Evolutionary conservation across 2,797 vertebrate species (phyloP).

Genomic region (Lagodon rhomboides): DNA sequence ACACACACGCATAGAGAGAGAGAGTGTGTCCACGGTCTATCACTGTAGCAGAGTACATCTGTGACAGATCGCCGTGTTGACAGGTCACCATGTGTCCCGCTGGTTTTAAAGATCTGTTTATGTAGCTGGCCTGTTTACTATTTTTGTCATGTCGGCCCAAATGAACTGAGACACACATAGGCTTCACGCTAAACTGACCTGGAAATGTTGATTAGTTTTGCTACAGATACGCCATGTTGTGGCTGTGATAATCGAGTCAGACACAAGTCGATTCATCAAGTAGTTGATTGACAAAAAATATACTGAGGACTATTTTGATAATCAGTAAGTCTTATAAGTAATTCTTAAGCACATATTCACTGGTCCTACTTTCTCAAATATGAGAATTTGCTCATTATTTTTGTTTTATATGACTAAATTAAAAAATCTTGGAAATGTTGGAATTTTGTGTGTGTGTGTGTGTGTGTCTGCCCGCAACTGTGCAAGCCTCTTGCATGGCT

Average conservation of each 20-base stretch:
- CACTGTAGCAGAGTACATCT: neutral
- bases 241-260: neutral
- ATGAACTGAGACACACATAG: conserved; percentile 18
- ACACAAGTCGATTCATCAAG: neutral
- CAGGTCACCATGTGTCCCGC: conserved; percentile 16
- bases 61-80: conserved; percentile 12
- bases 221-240: neutral
- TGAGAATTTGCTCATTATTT: neutral
- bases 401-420: neutral
- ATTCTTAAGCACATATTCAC: neutral
- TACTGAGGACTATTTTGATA: neutral
- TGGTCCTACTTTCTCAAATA: neutral
- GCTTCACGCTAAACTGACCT: conserved; percentile 3
- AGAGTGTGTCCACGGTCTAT: neutral
- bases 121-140: conserved; percentile 33
- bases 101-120: conserved; percentile 21
- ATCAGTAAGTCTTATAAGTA: neutral
- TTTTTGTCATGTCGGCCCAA: conserved; percentile 9
- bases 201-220: conserved; percentile 9
- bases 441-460: neutral
- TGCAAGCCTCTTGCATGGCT: neutral
- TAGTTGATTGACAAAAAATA: neutral
- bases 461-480: conserved; percentile 1
- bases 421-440: neutral
- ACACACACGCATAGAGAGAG: neutral